A percentile compares a stretch with the other conserved stretches of the same genome.
Evolutionary conservation across 2,888 invertebrate genomes (phyloP).

Genomic region (Peribatodes rhomboidaria): DNA sequence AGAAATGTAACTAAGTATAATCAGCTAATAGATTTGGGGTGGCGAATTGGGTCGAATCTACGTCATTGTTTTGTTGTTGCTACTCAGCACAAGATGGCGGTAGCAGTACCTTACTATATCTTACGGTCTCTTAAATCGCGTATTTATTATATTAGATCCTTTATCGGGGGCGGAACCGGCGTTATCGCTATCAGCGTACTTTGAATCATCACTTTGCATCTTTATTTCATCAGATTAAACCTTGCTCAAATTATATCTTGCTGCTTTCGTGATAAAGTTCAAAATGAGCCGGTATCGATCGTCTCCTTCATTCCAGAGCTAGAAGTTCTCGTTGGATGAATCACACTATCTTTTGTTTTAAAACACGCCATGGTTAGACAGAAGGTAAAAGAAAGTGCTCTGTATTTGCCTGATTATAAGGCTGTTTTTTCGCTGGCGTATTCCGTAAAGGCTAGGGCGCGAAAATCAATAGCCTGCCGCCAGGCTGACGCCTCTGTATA

Average conservation of each 20-base stretch:
- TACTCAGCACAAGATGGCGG: constrained; percentile 66
- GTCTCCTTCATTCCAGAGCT: constrained; percentile 48
- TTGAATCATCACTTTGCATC: constrained; percentile 33
- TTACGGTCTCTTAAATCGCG: background rate
- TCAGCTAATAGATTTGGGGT: constrained; percentile 73
- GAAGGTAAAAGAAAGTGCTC: constrained; percentile 38
- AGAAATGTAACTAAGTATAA: constrained; percentile 62
- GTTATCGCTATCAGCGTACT: constrained; percentile 31
- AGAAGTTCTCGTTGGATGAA: constrained; percentile 63
- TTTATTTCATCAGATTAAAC: constrained; percentile 28
- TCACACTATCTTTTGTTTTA: constrained; percentile 69
- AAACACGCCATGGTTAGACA: constrained; percentile 48
- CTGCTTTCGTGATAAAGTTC: constrained; percentile 32
- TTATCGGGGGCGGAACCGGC: constrained; percentile 37
- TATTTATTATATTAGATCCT: constrained; percentile 21
- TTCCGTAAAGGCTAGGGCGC: constrained; percentile 56
- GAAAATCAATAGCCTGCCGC: constrained; percentile 66
- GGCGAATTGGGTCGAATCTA: constrained; percentile 42
- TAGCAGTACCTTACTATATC: constrained; percentile 7
- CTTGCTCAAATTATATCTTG: constrained; percentile 21
- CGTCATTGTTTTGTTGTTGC: constrained; percentile 44
- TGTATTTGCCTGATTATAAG: constrained; percentile 36
- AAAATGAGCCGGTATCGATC: constrained; percentile 42
- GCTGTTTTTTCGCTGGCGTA: constrained; percentile 30
- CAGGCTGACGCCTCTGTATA: constrained; percentile 40